Evolutionary conservation across 2,113 vertebrate species (phyloP).

Genomic region (Rhinopithecus roxellana): DNA sequence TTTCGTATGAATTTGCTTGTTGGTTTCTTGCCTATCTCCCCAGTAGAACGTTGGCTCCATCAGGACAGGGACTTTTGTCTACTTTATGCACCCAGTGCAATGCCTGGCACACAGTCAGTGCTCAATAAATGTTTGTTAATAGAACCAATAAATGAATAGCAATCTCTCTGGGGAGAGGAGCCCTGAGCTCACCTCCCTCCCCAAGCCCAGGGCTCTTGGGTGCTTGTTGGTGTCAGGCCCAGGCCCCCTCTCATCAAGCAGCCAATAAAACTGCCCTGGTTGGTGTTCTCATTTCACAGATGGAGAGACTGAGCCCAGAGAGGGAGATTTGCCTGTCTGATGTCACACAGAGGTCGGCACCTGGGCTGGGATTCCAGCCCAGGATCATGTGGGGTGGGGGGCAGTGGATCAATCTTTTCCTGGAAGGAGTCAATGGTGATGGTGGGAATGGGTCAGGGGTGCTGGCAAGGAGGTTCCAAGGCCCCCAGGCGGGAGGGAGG

Average conservation of each 20-base stretch:
- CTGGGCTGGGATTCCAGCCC: not conserved
- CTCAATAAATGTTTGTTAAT: not conserved
- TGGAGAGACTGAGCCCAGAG: not conserved
- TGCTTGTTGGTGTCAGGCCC: not conserved
- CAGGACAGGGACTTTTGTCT: not conserved
- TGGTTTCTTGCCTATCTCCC: not conserved
- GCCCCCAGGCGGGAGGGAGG: not conserved
- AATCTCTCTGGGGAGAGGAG: not conserved
- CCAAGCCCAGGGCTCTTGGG: accelerated
- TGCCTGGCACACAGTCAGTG: not conserved
- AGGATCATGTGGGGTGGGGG: not conserved
- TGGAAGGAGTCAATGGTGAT: not conserved
- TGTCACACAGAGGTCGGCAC: not conserved
- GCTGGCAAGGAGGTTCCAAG: not conserved
- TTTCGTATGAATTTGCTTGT: not conserved
- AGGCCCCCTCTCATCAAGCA: not conserved
- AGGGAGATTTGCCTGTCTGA: not conserved
- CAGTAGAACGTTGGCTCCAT: not conserved
- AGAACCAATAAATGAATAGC: not conserved
- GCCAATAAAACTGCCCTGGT: accelerated
- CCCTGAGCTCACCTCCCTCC: not conserved
- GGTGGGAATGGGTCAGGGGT: not conserved
- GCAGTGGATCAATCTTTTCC: not conserved
- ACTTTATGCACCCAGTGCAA: not conserved
- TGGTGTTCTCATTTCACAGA: not conserved